Evolutionary conservation across 1,140 invertebrate genomes (phyloP).

Genomic region (Drosophila asahinai): DNA sequence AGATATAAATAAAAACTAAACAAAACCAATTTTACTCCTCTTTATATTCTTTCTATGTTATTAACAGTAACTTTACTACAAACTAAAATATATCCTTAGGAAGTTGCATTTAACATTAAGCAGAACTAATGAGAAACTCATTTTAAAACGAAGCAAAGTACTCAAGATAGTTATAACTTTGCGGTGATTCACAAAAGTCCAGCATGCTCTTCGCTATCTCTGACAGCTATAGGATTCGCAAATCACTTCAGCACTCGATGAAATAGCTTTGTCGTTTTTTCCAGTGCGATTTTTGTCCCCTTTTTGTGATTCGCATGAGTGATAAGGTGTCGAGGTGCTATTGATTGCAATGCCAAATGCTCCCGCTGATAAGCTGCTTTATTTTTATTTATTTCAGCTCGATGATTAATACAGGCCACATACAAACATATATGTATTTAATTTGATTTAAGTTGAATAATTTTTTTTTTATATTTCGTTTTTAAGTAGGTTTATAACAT

Average conservation of each 20-base stretch:
- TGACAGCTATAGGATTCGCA: conserved; percentile 9
- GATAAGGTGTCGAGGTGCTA: conserved; percentile 57
- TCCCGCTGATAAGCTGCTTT: conserved; percentile 62
- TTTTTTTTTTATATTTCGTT: conserved; percentile 18
- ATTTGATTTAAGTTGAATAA: conserved; percentile 9
- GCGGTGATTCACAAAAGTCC: neutral
- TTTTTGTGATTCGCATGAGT: conserved; percentile 28
- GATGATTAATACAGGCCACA: conserved; percentile 62
- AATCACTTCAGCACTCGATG: conserved; percentile 12
- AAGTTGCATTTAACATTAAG: neutral
- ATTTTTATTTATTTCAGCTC: conserved; percentile 36
- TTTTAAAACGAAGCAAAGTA: neutral
- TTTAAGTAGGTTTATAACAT: conserved; percentile 2
- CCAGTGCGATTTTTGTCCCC: conserved; percentile 16
- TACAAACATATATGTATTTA: conserved; percentile 2
- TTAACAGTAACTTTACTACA: neutral
- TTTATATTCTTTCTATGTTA: neutral
- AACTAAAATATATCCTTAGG: neutral
- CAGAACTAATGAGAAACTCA: neutral
- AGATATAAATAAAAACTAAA: no score
- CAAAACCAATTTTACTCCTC: no score
- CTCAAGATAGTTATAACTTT: neutral
- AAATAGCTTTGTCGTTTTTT: neutral
- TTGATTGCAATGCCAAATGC: conserved; percentile 48
- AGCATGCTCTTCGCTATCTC: neutral